Percentiles rank a stretch among this genome's conserved stretches.
phyloP scores from a whole-genome alignment of 2,113 vertebrate species.

The Catharus minimus region DNA sequence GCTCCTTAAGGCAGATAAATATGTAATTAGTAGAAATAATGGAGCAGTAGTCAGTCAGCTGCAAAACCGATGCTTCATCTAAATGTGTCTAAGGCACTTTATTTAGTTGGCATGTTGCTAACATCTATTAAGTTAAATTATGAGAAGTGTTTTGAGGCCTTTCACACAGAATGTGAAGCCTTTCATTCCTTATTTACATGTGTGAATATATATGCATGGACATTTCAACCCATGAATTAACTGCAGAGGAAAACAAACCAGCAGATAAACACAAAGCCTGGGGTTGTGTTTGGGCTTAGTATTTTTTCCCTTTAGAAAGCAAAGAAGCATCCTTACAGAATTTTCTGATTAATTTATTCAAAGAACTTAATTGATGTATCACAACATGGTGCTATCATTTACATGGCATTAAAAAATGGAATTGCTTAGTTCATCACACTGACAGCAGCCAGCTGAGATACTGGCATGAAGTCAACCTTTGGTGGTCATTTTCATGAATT shows the following conservation, averaged over 20 bases:
- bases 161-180: conserved; percentile 54
- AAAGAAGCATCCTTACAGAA: conserved; percentile 46
- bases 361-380: conserved; percentile 69
- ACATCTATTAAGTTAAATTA: conserved; percentile 71
- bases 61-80: conserved; percentile 62
- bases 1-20: conserved; percentile 67
- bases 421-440: not conserved
- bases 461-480: not conserved
- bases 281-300: conserved; percentile 48
- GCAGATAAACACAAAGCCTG: conserved; percentile 54
- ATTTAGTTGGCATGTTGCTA: conserved; percentile 64
- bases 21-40: conserved; percentile 72
- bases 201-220: conserved; percentile 53
- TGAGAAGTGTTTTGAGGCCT: conserved; percentile 66
- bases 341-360: conserved; percentile 73
- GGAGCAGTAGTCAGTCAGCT: conserved; percentile 62
- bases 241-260: conserved; percentile 66
- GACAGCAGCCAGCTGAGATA: conserved; percentile 41
- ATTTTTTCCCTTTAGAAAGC: conserved; percentile 46
- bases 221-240: conserved; percentile 58
- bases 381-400: conserved; percentile 58
- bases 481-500: conserved; percentile 10
- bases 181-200: conserved; percentile 64
- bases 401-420: conserved; percentile 65
- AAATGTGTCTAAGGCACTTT: conserved; percentile 60